Base-by-base conservation (phyloP, 2,797 vertebrate species). In the Clarias laeviceps region DNA sequence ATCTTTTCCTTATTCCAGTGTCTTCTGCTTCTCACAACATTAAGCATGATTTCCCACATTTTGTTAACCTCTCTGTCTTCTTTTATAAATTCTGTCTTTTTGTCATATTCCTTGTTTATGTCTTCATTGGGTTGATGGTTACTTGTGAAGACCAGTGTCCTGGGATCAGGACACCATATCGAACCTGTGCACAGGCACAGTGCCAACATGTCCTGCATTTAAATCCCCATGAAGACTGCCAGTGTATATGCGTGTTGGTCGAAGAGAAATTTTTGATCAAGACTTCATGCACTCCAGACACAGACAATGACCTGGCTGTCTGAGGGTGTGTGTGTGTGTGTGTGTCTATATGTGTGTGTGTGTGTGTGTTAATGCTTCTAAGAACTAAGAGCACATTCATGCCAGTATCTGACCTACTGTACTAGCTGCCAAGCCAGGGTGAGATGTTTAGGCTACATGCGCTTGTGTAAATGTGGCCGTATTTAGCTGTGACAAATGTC, bases 341-440 rank as follows among this genome's bases (percentile, higher is more conserved):
- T 56, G 54, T 40, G 70, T 50, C 24, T 73, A 24, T 57, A 66
- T 66, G 77, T 66, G 77, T 73, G 79, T 54, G 64, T 74, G 34
- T 80, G 45, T 86, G 66, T 86, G 86, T 82, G 73, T 84, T 76
- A 84, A 82, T 82, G 81, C 84, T 88, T 83, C 85, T 66, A 76
- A 86, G 86, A 87, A 88, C 82, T 86, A 40, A 72, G 68, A 78
- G 79, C 79, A 80, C 73, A 89, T 80, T 85, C 77, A 76, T 85
- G 80, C 82, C 80, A 80, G 57, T 69, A 59, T 84, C 45, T 86
- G 87, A 85, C 88, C 87, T 76, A 69, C 82, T 65, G 64, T 76
- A 69, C 82, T 65, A 70, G 64, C 80, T 50, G 74, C 74, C 72
- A 59, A 37, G 82, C 70, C 79, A 74, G 85, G 82, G 84, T 88